Percentiles rank a stretch among this genome's conserved stretches.
Conservation (phyloP, 2,113 vertebrate genomes). For the Narcine bancroftii region DNA sequence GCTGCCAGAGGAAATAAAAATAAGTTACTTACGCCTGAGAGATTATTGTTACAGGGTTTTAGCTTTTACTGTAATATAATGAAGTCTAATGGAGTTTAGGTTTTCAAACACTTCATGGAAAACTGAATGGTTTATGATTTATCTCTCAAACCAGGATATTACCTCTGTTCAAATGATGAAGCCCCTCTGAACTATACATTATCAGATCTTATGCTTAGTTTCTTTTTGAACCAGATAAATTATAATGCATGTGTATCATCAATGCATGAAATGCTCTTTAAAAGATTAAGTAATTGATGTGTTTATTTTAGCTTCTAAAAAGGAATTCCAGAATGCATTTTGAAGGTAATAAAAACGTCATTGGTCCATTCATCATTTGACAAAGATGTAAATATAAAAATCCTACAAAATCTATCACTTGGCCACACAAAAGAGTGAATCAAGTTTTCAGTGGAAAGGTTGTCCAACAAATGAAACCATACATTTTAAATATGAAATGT, state of each 20-base stretch:
- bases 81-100: neutral
- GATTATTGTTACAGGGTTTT: neutral
- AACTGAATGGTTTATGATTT: slow-evolving; percentile 28
- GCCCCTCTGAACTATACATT: neutral
- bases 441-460: neutral
- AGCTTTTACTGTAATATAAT: slow-evolving; percentile 22
- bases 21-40: neutral
- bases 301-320: neutral
- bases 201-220: neutral
- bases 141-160: neutral
- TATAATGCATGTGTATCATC: neutral
- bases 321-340: neutral
- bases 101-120: slow-evolving; percentile 6
- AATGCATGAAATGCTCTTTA: neutral
- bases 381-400: slow-evolving; percentile 15
- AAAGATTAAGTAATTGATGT: neutral
- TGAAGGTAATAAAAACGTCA: slow-evolving; percentile 4
- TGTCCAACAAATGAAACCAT: neutral
- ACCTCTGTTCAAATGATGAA: neutral
- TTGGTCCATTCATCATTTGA: neutral
- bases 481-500: too few species aligned
- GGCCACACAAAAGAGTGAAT: neutral
- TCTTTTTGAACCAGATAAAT: neutral
- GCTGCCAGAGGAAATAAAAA: neutral
- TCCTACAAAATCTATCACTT: neutral